Base-by-base conservation (phyloP, 2,113 vertebrate species). In the Canis aureus region DNA sequence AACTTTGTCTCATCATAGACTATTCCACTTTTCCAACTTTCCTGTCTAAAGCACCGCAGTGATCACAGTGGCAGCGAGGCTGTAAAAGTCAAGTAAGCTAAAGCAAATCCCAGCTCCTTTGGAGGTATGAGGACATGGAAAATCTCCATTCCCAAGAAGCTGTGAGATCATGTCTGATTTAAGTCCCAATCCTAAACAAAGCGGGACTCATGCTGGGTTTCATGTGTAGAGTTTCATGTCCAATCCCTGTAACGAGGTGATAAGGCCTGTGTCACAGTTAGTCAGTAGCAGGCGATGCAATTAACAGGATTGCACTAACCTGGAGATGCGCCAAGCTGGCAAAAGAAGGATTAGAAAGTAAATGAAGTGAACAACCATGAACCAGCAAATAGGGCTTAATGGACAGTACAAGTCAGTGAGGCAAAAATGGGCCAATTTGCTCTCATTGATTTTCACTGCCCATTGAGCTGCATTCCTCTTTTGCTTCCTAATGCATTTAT, bases 161-260 rank as follows among this genome's bases (percentile, higher is more conserved):
- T 97, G 95, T 98, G 98, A 98, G 97, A 98, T 97, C 96, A 98
- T 95, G 96, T 98, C 97, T 98, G 97, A 96, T 93, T 97, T 96
- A 97, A 97, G 76, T 78, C 95, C n/a, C 87, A 74, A 20, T 97
- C 84, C 94, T 80, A 93, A 94, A 96, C 76, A 96, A 96, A 97
- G 69, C 43, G 2, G 88, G 91, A 69, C 88, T 95, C 97, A 94
- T 9, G 43, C 94, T 97, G 96, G 23, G 95, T 94, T 97, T 96
- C 97, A 83, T 64, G 84, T 91, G 95, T 95, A 96, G 90, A 80
- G 96, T 97, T 98, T 97, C 97, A 98, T 94, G 97, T 96, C 95
- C 94, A 95, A 93, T 97, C 97, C 91, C 88, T 94, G 92, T 98
- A 98, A 98, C 83, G 95, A 98, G 98, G 95, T 98, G 98, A 97